Base-by-base conservation (phyloP, 2,797 vertebrate genomes). In the Myotis vivesi region DNA sequence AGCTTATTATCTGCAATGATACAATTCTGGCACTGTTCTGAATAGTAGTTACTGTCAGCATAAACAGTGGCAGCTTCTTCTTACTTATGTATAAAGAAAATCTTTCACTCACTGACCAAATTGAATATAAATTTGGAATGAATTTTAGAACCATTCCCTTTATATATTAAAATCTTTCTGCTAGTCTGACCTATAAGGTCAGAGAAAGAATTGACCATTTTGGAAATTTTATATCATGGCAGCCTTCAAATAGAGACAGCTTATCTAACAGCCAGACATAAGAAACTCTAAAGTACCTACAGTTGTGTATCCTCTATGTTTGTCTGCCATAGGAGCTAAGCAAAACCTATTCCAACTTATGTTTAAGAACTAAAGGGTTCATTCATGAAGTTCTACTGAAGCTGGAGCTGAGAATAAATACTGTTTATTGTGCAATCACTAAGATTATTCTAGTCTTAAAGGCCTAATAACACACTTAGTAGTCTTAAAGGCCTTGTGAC, bases 11-110 rank as follows among this genome's bases (percentile, higher is more conserved):
- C 83, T 80, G 72, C 25, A 83, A 13, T 76, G 76, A 92, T 33
- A 95, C 68, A 95, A 81, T 93, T 88, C 71, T 95, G 75, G 95
- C 59, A 92, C 71, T 87, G 41, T 95, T 97, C 76, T 89, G 12
- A 96, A 92, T 49, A 95, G 88, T 93, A 72, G 49, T 51, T 73
- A 95, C n/a, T 90, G 66, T 94, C 25, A 84, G 71, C 22, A 91
- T 69, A 84, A 95, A 91, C 68, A 91, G 79, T 87, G 51, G 66
- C 87, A 87, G 79, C 89, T 94, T 96, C 79, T 89, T 94, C 82
- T 84, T 83, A 83, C 28, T 91, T 71, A 96, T 15, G 38, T 66
- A 49, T 83, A 23, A 92, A 90, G 79, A 94, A 91, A 69, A 96
- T 76, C 82, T 93, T 90, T 82, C 79, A 89, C 30, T 95, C 51